Conservation (phyloP, 2,888 invertebrate genomes). For the Epiperipatus broadwayi region DNA sequence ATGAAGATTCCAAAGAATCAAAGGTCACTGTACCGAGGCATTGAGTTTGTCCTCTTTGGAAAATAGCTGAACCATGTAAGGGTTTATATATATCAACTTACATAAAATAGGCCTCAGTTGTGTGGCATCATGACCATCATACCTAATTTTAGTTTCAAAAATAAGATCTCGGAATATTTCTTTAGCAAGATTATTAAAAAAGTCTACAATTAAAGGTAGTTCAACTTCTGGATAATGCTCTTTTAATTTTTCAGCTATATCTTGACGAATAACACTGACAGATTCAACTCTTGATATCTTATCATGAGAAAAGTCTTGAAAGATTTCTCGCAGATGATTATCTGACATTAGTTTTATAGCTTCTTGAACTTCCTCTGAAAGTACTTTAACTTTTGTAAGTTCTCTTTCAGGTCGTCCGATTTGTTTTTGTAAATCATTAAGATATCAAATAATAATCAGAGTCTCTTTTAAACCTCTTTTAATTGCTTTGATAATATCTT, state of each 20-base stretch:
- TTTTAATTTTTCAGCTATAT: too few relatives aligned
- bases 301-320: too few relatives aligned
- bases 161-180: constrained; percentile 55
- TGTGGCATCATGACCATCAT: constrained; percentile 60
- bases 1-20: constrained; percentile 76
- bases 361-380: too few relatives aligned
- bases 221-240: too few relatives aligned
- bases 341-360: too few relatives aligned
- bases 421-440: not conserved
- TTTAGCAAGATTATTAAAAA: constrained; percentile 43
- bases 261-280: constrained; percentile 12
- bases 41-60: constrained; percentile 94
- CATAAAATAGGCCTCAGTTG: constrained; percentile 69
- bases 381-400: too few relatives aligned
- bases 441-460: not conserved
- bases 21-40: constrained; percentile 67
- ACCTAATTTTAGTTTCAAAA: constrained; percentile 50
- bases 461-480: constrained; percentile 8
- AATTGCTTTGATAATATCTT: constrained; percentile 14
- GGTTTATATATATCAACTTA: constrained; percentile 67
- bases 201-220: too few relatives aligned
- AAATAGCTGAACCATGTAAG: constrained; percentile 83
- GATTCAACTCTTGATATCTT: constrained; percentile 13
- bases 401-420: too few relatives aligned
- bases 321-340: too few relatives aligned